Percentiles rank a stretch among this genome's conserved stretches.
These are phyloP conservation scores for Exocentrus adspersus DNA, from an alignment of 2,888 invertebrate species.

Conservation along the genomic window DNA sequence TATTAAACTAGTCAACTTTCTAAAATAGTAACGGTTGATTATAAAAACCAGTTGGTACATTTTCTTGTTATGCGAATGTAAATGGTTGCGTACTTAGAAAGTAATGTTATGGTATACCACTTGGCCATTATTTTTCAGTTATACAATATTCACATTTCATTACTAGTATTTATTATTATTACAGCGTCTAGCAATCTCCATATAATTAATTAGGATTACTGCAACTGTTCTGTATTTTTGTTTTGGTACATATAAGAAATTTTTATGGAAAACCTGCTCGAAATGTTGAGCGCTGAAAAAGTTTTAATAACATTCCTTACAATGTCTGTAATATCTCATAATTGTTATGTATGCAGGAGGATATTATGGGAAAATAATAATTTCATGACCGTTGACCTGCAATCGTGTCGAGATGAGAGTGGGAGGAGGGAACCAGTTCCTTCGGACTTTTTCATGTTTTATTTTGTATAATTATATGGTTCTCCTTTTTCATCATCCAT, in stretches of 20 bases:
- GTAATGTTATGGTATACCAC: background rate
- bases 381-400: conserved; percentile 61
- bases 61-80: background rate
- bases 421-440: conserved; percentile 61
- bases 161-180: background rate
- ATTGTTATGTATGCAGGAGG: conserved; percentile 52
- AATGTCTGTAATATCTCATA: conserved; percentile 54
- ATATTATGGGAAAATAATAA: conserved; percentile 60
- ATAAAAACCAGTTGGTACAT: background rate
- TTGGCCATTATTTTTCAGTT: background rate
- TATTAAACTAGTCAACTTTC: conserved; percentile 1
- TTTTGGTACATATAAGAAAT: conserved; percentile 27
- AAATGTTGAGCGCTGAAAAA: conserved; percentile 35
- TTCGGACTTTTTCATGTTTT: conserved; percentile 47
- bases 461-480: conserved; percentile 60
- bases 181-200: background rate
- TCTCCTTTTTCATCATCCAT: conserved; percentile 63
- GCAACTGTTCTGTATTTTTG: conserved; percentile 25
- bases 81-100: background rate
- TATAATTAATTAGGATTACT: background rate
- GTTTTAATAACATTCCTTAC: conserved; percentile 51
- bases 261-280: conserved; percentile 37
- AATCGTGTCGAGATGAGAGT: conserved; percentile 60
- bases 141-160: background rate
- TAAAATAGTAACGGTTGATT: background rate